These are phyloP conservation scores for Seladonia tumulorum DNA, from an alignment of 2,888 invertebrate species.

Conservation along the genomic window DNA sequence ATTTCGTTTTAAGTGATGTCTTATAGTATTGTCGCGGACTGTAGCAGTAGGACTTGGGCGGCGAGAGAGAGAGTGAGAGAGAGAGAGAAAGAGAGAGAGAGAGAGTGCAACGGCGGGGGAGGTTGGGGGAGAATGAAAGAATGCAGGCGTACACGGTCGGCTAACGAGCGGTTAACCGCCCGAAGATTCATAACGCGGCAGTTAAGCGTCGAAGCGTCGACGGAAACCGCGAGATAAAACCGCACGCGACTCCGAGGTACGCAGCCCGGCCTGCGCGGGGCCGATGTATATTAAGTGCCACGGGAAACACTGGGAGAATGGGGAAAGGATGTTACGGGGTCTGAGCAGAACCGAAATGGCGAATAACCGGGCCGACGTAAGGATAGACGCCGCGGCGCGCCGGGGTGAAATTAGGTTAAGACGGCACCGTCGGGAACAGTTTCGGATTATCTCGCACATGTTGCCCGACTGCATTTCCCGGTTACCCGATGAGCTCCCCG, in stretches of 20 bases:
- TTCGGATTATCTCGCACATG: constrained; percentile 78
- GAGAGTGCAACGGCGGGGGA: too few species aligned
- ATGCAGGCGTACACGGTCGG: constrained; percentile 29
- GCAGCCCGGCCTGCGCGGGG: neutral
- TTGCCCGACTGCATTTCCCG: constrained; percentile 61
- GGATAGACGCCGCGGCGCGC: constrained; percentile 64
- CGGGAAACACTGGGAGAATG: neutral
- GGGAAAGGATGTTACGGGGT: neutral
- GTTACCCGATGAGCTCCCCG: constrained; percentile 29
- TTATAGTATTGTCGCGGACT: too few species aligned
- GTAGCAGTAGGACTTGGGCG: too few species aligned
- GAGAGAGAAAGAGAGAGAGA: too few species aligned
- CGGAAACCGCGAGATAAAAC: constrained; percentile 53
- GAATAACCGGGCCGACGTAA: constrained; percentile 74
- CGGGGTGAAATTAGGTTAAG: constrained; percentile 81
- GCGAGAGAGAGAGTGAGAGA: too few species aligned
- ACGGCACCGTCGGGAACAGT: constrained; percentile 79
- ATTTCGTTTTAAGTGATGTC: too few species aligned
- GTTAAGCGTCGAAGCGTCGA: constrained; percentile 61
- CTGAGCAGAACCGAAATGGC: constrained; percentile 50
- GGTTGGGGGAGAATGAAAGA: too few species aligned
- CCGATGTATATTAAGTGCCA: constrained; percentile 38
- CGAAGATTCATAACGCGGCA: constrained; percentile 70
- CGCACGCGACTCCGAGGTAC: constrained; percentile 33
- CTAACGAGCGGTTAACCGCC: constrained; percentile 77